Evolutionary conservation across 2,797 vertebrate genomes (phyloP).

Genomic region (Poeciliopsis gracilis): DNA sequence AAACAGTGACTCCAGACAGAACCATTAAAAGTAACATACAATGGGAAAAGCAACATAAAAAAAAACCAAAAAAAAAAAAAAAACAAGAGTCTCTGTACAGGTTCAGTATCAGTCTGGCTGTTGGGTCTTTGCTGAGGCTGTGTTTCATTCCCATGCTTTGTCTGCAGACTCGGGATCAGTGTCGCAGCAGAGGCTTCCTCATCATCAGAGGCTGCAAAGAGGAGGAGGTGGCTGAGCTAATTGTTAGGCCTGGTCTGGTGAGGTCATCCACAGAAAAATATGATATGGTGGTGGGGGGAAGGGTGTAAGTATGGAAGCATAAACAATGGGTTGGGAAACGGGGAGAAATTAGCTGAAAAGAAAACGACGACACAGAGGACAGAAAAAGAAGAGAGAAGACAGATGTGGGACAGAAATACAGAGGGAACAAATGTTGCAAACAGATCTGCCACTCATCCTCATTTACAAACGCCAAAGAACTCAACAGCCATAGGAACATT

Average conservation of each 20-base stretch:
- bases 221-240: conserved; percentile 97
- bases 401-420: conserved; percentile 16
- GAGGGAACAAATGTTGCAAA: conserved; percentile 29
- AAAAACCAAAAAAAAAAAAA: conserved; percentile 8
- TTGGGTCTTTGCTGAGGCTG: conserved; percentile 74
- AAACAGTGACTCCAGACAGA: conserved; percentile 1
- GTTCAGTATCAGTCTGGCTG: conserved; percentile 49
- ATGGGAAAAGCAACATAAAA: background rate
- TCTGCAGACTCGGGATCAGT: conserved; percentile 92
- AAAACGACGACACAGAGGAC: conserved; percentile 11
- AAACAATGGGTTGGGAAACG: conserved; percentile 7
- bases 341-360: conserved; percentile 24
- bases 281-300: conserved; percentile 36
- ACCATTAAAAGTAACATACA: conserved; percentile 15
- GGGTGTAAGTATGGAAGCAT: conserved; percentile 28
- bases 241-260: conserved; percentile 88
- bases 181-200: conserved; percentile 88
- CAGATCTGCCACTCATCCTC: conserved; percentile 30
- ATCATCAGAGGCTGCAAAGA: conserved; percentile 99
- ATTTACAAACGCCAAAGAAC: conserved; percentile 21
- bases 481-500: conserved; percentile 10
- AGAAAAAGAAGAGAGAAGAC: conserved; percentile 1
- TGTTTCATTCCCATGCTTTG: conserved; percentile 75
- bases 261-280: conserved; percentile 74
- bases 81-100: conserved; percentile 30